phyloP scores from a whole-genome alignment of 1,140 invertebrate genomes.

The Phocides pigmalion region DNA sequence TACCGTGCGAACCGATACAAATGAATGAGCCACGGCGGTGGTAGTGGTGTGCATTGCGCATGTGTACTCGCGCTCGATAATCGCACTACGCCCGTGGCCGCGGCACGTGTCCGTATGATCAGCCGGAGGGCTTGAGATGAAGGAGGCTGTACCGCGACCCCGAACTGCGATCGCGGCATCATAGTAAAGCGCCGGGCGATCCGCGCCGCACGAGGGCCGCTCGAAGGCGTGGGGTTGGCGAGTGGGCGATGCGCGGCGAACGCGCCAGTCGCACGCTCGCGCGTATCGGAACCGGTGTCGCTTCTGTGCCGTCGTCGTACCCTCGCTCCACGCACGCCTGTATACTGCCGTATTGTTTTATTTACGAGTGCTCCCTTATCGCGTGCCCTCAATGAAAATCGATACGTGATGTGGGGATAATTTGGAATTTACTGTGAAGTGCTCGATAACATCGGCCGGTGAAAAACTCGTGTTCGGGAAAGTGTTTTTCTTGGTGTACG shows the following conservation, averaged over 20 bases:
- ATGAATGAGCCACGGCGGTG: slow-evolving; percentile 70
- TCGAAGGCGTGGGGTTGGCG: slow-evolving; percentile 44
- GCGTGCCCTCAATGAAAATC: slow-evolving; percentile 45
- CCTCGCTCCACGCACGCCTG: slow-evolving; percentile 46
- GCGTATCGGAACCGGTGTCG: slow-evolving; percentile 55
- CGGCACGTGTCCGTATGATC: slow-evolving; percentile 70
- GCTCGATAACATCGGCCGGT: slow-evolving; percentile 42
- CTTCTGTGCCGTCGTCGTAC: slow-evolving; percentile 41
- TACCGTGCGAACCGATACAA: slow-evolving; percentile 54
- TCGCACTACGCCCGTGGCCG: slow-evolving; percentile 67
- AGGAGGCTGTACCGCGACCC: slow-evolving; percentile 62
- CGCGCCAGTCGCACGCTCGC: slow-evolving; percentile 70
- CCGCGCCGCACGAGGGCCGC: slow-evolving; percentile 45
- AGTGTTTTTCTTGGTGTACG: slow-evolving; percentile 69
- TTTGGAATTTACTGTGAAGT: slow-evolving; percentile 45
- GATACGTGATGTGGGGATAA: slow-evolving; percentile 51
- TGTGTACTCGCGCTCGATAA: slow-evolving; percentile 77
- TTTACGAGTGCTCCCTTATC: slow-evolving; percentile 41
- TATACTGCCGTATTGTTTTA: slow-evolving; percentile 47
- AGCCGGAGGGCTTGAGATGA: slow-evolving; percentile 53
- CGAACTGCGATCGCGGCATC: slow-evolving; percentile 33
- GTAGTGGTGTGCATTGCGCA: slow-evolving; percentile 67
- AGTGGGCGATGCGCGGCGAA: slow-evolving; percentile 36
- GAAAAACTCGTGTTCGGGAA: slow-evolving; percentile 54
- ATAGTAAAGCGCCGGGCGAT: slow-evolving; percentile 47